Conservation (phyloP, 2,797 vertebrate genomes). For the Channallabes apus region DNA sequence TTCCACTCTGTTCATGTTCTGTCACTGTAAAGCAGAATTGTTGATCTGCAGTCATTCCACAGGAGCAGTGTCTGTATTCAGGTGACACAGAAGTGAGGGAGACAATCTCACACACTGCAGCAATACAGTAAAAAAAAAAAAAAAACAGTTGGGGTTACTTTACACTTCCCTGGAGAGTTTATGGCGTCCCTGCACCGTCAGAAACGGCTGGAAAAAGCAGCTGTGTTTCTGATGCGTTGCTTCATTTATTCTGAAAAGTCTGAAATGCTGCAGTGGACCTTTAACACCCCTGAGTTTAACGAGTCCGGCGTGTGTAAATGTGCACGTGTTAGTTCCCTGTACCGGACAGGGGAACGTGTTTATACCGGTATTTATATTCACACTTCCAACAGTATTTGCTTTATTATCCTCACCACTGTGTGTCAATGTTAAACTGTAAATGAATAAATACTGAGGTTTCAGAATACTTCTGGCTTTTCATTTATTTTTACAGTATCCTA, state of each 20-base stretch:
- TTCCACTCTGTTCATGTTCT: background rate
- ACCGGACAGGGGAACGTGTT: background rate
- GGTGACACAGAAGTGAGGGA: background rate
- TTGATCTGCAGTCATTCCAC: background rate
- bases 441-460: conserved; percentile 68
- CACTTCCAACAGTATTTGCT: conserved; percentile 30
- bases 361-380: background rate
- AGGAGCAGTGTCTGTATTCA: background rate
- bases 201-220: background rate
- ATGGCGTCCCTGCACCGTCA: background rate
- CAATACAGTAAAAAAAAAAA: background rate
- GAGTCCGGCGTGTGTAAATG: background rate
- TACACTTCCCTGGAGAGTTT: background rate
- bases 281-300: background rate
- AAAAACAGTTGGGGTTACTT: background rate
- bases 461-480: conserved; percentile 41
- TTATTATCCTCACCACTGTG: conserved; percentile 28
- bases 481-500: conserved; percentile 22
- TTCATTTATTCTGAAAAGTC: background rate
- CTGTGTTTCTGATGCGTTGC: background rate
- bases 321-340: conserved; percentile 13
- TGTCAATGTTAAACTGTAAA: conserved; percentile 41
- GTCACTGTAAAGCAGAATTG: background rate
- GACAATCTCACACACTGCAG: background rate
- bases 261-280: background rate